A percentile compares a stretch with the other conserved stretches of the same genome.
These are phyloP conservation scores for Drosophila flavopinicola DNA, from an alignment of 2,888 invertebrate species.

Conservation along the genomic window DNA sequence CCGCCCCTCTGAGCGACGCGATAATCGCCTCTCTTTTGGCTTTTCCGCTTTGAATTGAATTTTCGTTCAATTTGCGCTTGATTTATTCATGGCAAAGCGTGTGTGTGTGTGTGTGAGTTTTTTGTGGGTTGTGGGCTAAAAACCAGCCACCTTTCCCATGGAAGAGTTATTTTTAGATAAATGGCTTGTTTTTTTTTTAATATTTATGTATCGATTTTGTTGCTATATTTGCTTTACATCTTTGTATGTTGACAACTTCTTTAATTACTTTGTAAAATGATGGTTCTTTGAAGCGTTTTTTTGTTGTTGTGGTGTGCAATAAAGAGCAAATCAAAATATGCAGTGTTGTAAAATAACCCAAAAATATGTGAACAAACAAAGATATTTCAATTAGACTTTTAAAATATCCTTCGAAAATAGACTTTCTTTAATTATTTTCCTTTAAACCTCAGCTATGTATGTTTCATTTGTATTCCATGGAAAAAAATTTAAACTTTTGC, in stretches of 20 bases:
- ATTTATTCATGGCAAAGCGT: slow-evolving; percentile 48
- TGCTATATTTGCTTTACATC: no score
- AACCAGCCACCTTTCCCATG: slow-evolving; percentile 42
- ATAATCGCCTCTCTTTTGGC: slow-evolving; percentile 9
- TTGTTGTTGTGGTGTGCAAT: not conserved
- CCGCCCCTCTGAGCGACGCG: slow-evolving; percentile 11
- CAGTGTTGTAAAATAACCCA: not conserved
- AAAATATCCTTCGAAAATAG: no score
- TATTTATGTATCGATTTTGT: slow-evolving; percentile 67
- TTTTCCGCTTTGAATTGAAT: slow-evolving; percentile 32
- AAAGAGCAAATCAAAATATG: no score
- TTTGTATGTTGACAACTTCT: no score
- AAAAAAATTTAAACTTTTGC: no score
- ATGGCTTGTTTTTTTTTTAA: slow-evolving; percentile 69
- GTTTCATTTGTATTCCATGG: no score
- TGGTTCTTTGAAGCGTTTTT: no score
- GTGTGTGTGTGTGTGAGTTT: slow-evolving; percentile 1
- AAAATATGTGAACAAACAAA: not conserved
- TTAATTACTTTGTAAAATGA: no score
- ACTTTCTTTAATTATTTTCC: no score
- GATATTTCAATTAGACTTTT: no score
- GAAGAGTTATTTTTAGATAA: slow-evolving; percentile 63
- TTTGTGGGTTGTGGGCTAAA: slow-evolving; percentile 3
- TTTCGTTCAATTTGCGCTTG: slow-evolving; percentile 61
- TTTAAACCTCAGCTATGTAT: no score